Conservation (phyloP, 2,797 vertebrate genomes). For the Centropyge bicolor region DNA sequence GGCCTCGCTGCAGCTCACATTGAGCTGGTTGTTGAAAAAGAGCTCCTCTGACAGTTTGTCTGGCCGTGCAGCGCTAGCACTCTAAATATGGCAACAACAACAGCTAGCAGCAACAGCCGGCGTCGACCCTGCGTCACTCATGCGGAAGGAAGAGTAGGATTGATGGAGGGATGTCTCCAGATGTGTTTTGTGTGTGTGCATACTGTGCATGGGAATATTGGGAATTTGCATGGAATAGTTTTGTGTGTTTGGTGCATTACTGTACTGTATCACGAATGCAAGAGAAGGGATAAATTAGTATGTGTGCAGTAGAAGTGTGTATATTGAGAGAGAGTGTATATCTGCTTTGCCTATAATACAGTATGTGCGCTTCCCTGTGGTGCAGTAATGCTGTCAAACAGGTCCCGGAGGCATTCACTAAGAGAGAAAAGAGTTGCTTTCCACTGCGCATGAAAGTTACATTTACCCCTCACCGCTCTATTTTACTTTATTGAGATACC, state of each 20-base stretch:
- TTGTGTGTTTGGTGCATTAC: slow-evolving; percentile 16
- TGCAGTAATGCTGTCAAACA: slow-evolving; percentile 51
- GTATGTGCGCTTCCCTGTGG: slow-evolving; percentile 47
- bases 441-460: slow-evolving; percentile 40
- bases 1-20: slow-evolving; percentile 38
- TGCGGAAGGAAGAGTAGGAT: slow-evolving; percentile 39
- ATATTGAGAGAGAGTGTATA: neutral
- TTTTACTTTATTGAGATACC: slow-evolving; percentile 55
- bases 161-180: slow-evolving; percentile 31
- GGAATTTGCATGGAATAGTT: slow-evolving; percentile 21
- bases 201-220: neutral
- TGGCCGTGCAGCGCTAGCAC: slow-evolving; percentile 40
- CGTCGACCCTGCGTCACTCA: slow-evolving; percentile 51
- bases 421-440: slow-evolving; percentile 55
- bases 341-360: slow-evolving; percentile 21
- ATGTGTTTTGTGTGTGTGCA: slow-evolving; percentile 19
- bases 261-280: slow-evolving; percentile 9
- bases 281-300: slow-evolving; percentile 20
- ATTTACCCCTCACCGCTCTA: slow-evolving; percentile 31
- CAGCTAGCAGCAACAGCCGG: slow-evolving; percentile 64
- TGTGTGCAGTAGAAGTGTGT: slow-evolving; percentile 18
- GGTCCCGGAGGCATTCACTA: slow-evolving; percentile 44
- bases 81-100: slow-evolving; percentile 75
- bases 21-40: slow-evolving; percentile 55
- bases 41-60: slow-evolving; percentile 71